Conservation (phyloP, 2,888 invertebrate genomes). For the Schizaphis graminum region DNA sequence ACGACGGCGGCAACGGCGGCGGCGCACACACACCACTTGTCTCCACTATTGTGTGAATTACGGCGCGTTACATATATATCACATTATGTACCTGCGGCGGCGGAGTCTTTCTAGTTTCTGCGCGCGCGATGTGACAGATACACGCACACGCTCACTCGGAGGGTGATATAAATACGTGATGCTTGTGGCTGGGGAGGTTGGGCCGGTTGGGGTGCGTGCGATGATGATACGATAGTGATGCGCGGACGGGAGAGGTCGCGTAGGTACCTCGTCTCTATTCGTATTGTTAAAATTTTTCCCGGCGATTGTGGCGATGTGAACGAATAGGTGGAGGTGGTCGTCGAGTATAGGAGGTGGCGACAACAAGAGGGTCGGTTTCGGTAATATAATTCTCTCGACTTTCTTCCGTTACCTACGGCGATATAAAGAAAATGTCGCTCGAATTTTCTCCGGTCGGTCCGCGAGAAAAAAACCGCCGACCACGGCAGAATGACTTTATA, state of each 20-base stretch:
- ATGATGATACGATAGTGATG: neutral
- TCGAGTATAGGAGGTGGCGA: neutral
- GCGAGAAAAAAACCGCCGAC: neutral
- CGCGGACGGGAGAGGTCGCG: neutral
- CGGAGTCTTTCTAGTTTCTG: conserved; percentile 22
- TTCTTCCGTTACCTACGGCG: neutral
- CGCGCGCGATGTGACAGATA: neutral
- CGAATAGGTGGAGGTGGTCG: neutral
- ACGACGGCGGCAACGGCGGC: neutral
- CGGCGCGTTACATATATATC: conserved; percentile 25
- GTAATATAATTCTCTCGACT: neutral
- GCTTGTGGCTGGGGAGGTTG: neutral
- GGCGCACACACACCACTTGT: conserved; percentile 25
- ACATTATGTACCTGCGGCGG: conserved; percentile 9
- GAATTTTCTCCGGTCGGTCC: neutral
- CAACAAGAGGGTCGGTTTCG: neutral
- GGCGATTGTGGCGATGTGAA: neutral
- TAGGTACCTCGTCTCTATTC: neutral
- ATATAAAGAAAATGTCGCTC: neutral
- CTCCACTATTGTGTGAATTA: conserved; percentile 45
- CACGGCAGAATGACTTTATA: neutral
- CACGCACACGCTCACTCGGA: neutral
- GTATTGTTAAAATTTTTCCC: conserved; percentile 1
- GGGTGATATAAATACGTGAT: conserved; percentile 40
- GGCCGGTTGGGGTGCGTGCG: neutral